A percentile compares a stretch with the other conserved stretches of the same genome.
phyloP scores from a whole-genome alignment of 2,113 vertebrate genomes.

The Hirundichthys speculiger region DNA sequence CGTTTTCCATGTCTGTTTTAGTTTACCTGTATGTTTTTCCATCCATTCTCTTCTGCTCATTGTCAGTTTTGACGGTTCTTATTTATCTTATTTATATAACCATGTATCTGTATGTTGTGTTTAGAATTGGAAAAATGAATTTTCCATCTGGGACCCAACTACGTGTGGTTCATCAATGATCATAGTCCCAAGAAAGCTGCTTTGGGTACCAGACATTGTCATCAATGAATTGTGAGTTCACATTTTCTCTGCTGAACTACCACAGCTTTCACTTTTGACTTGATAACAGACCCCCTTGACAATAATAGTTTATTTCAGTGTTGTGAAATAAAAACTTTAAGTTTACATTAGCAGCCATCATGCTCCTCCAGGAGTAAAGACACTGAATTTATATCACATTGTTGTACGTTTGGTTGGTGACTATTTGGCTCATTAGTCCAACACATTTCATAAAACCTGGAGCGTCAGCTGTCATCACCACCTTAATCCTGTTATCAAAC shows the following conservation, averaged over 20 bases:
- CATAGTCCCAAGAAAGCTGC: slow-evolving; percentile 32
- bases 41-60: no score
- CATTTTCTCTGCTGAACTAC: neutral
- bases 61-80: neutral
- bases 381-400: no score
- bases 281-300: no score
- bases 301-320: no score
- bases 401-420: no score
- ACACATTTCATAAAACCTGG: no score
- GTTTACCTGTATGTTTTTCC: no score
- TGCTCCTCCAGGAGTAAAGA: no score
- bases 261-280: neutral
- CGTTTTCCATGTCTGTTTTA: no score
- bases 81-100: neutral
- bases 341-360: no score
- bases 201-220: slow-evolving; percentile 64
- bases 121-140: slow-evolving; percentile 53
- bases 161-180: slow-evolving; percentile 33
- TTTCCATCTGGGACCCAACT: slow-evolving; percentile 44
- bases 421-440: no score
- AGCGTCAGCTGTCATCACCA: neutral
- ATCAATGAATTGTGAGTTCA: slow-evolving; percentile 67
- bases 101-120: slow-evolving; percentile 12
- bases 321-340: no score
- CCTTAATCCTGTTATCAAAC: neutral